Percentiles rank a stretch among this genome's conserved stretches.
These are phyloP conservation scores for Acinonyx jubatus DNA, from an alignment of 2,113 vertebrate genomes.

Conservation along the genomic window DNA sequence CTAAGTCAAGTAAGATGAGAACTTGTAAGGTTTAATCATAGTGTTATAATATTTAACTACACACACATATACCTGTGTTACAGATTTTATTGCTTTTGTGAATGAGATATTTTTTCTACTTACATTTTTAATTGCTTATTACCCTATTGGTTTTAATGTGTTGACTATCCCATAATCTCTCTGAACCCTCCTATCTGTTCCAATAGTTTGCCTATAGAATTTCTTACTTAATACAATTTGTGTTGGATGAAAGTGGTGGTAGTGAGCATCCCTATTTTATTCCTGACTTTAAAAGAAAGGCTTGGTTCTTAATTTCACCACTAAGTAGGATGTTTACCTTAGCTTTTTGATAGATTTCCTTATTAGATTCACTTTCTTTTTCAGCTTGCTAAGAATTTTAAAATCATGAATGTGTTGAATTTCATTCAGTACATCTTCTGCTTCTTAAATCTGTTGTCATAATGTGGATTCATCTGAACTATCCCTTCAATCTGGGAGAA, in stretches of 20 bases:
- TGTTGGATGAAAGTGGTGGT: not conserved
- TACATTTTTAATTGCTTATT: conserved; percentile 37
- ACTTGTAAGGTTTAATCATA: not conserved
- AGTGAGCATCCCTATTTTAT: not conserved
- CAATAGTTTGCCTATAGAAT: not conserved
- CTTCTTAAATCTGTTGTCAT: not conserved
- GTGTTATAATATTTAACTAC: not conserved
- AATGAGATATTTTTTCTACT: conserved; percentile 13
- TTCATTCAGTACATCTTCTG: not conserved
- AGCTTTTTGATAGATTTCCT: not conserved
- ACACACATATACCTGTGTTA: not conserved
- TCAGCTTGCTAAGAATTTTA: conserved; percentile 23
- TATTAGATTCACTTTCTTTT: not conserved
- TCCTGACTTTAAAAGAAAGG: not conserved
- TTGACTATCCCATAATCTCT: not conserved
- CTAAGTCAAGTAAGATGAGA: not conserved
- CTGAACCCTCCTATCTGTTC: conserved; percentile 8
- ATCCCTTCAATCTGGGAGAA: not conserved
- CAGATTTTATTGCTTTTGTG: conserved; percentile 32
- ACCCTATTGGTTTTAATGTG: not conserved
- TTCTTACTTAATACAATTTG: not conserved
- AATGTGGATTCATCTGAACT: not conserved
- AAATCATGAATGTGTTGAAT: not conserved
- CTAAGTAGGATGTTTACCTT: not conserved
- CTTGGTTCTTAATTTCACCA: not conserved